Percentiles rank a stretch among this genome's conserved stretches.
These are phyloP conservation scores for Verasper variegatus DNA, from an alignment of 2,113 vertebrate species.

Conservation along the genomic window DNA sequence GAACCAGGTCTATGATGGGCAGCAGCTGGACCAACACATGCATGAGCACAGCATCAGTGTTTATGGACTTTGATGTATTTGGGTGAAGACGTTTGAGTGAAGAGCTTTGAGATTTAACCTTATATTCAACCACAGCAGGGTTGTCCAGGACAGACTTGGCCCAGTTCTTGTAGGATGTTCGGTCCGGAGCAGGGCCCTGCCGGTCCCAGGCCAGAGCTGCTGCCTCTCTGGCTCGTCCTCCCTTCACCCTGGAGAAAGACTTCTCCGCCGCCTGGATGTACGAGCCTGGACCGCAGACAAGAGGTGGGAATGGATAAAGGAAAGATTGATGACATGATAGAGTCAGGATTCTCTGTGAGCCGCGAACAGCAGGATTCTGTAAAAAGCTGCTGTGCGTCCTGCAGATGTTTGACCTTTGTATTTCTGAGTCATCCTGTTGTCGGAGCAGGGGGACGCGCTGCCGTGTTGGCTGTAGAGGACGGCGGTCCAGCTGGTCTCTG, in stretches of 20 bases:
- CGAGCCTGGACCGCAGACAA: constrained; percentile 82
- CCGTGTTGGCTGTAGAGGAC: constrained; percentile 72
- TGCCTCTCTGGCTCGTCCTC: constrained; percentile 85
- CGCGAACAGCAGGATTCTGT: neutral
- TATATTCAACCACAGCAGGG: constrained; percentile 85
- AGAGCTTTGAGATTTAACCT: constrained; percentile 78
- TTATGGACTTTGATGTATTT: neutral
- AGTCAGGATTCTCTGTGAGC: no score
- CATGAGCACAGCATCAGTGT: neutral
- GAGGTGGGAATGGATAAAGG: neutral
- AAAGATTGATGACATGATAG: no score
- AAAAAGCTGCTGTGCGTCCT: no score
- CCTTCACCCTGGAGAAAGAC: constrained; percentile 87
- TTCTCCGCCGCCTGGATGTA: constrained; percentile 86
- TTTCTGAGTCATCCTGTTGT: constrained; percentile 81
- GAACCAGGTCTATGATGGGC: constrained; percentile 86
- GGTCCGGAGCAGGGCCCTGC: constrained; percentile 75
- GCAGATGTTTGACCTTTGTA: constrained; percentile 83
- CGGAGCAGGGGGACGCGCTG: constrained; percentile 71
- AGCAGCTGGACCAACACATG: constrained; percentile 78
- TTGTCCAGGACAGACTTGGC: constrained; percentile 89
- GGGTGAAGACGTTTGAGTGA: neutral
- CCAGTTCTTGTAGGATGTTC: constrained; percentile 84
- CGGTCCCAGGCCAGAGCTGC: constrained; percentile 89
- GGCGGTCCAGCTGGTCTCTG: constrained; percentile 68